Evolutionary conservation across 1,140 invertebrate genomes (phyloP).

Genomic region (Solenopsis fugax): DNA sequence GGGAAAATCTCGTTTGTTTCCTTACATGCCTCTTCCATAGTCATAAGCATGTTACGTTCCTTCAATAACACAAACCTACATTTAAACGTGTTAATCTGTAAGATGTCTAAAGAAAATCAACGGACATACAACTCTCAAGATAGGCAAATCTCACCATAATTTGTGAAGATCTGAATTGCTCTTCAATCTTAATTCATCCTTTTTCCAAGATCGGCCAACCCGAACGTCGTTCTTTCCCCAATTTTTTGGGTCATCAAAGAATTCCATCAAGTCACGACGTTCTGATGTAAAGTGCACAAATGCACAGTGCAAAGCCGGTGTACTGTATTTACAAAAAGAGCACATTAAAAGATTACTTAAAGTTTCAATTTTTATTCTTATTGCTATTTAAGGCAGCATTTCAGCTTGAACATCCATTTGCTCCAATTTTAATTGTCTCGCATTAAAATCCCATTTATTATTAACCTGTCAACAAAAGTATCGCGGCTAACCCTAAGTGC

Average conservation of each 20-base stretch:
- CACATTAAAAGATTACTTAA: not conserved
- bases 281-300: conserved; percentile 84
- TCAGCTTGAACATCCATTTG: not conserved
- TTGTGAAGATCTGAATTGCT: conserved; percentile 99
- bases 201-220: conserved; percentile 95
- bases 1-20: conserved; percentile 92
- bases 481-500: not conserved
- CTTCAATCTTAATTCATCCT: conserved; percentile 97
- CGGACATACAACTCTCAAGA: not conserved
- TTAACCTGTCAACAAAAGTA: not conserved
- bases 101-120: not conserved
- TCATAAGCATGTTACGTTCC: conserved; percentile 98
- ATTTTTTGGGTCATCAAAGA: conserved; percentile 96
- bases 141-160: conserved; percentile 92
- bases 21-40: conserved; percentile 96
- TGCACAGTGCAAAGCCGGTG: conserved; percentile 20
- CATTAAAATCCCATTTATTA: not conserved
- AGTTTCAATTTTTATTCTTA: not conserved
- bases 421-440: not conserved
- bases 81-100: conserved; percentile 38
- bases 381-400: not conserved
- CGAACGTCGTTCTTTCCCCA: conserved; percentile 93
- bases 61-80: conserved; percentile 96
- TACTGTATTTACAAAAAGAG: conserved; percentile 20
- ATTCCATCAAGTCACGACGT: conserved; percentile 92